Evolutionary conservation across 1,140 invertebrate species (phyloP).

Genomic region (Ladona fulva): DNA sequence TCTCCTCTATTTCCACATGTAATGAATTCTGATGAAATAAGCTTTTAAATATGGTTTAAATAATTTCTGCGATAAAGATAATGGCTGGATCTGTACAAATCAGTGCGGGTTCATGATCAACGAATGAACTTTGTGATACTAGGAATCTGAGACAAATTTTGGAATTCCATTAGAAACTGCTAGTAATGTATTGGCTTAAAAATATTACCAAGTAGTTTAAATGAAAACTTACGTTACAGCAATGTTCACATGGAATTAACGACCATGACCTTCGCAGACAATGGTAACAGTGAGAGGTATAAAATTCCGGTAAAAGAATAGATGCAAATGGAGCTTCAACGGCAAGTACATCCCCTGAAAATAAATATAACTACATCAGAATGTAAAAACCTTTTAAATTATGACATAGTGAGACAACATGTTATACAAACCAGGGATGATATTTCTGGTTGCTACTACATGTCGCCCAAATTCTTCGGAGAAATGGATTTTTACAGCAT

Average conservation of each 20-base stretch:
- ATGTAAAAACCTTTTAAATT: not conserved
- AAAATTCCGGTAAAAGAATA: constrained; percentile 21
- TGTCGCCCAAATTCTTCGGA: not conserved
- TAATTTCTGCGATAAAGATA: no score
- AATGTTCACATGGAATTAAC: constrained; percentile 27
- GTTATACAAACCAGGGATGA: not conserved
- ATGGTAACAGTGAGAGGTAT: constrained; percentile 37
- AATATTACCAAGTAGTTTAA: not conserved
- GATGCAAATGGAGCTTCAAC: constrained; percentile 21
- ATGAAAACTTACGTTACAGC: constrained; percentile 22
- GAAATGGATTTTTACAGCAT: not conserved
- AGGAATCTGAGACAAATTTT: no score
- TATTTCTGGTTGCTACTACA: not conserved
- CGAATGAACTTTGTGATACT: no score
- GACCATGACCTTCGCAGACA: constrained; percentile 34
- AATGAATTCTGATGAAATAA: no score
- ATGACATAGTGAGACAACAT: not conserved
- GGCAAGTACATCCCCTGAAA: constrained; percentile 19
- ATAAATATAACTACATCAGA: not conserved
- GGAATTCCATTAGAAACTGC: no score
- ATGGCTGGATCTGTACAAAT: no score
- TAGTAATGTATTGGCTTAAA: no score
- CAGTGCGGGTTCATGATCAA: no score
- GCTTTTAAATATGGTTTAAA: no score
- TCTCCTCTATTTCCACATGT: no score